Base-by-base conservation (phyloP, 2,888 invertebrate genomes). In the Nymphalis c-album region DNA sequence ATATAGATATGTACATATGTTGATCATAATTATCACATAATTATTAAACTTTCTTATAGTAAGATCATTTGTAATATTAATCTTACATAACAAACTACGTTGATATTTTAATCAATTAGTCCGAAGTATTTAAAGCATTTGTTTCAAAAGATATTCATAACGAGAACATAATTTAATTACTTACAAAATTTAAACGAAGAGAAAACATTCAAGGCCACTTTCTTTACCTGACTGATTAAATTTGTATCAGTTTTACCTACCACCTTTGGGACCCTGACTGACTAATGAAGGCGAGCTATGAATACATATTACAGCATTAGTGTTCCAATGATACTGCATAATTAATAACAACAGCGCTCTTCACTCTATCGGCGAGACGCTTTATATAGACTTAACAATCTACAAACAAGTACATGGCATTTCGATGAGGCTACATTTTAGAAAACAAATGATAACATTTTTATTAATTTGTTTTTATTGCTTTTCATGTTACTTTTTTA, bases 291-390 rank as follows among this genome's bases (percentile, higher is more conserved):
- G 75, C 66, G 73, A 74, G 83, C 87, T 83, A 87, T 88, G 90
- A 90, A 90, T 90, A 90, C 86, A 87, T 88, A 90, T 88, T 87
- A 84, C 81, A 76, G 76, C 82, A 87, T 90, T 88, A 77, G 75
- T 71, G 75, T 78, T 74, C 78, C 78, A 80, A 83, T 81, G 80
- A 80, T 79, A 77, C 77, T 84, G 82, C 80, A 85, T 85, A 86
- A 86, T 87, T 86, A 86, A 89, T 85, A 85, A 80, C 71, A 76
- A 77, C 77, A 76, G 75, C 75, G 77, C 75, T 79, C 80, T 81
- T 85, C 81, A 83, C 77, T 79, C 76, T 75, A 73, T 72, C 75
- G 74, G 70, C 72, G 72, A 78, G 76, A 76, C 70, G 64, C 58
- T 67, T 63, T 48, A 13, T 60, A 60, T 13, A 60, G 67, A 67